These are phyloP conservation scores for Apogon hyalosoma DNA, from an alignment of 2,797 vertebrate species.

Conservation along the genomic window DNA sequence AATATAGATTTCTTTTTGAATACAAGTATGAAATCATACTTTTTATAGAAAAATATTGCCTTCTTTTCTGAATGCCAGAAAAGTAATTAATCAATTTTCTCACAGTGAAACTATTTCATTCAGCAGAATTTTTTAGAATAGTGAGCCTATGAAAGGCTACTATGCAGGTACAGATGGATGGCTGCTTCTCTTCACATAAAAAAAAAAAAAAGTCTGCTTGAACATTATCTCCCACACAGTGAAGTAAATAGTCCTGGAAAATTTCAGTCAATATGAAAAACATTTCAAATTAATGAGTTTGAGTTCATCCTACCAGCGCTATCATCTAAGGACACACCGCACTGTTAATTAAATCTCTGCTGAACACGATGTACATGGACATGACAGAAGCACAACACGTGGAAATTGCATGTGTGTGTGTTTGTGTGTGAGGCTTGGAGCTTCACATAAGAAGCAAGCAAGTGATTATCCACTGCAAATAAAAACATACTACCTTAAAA, in stretches of 20 bases:
- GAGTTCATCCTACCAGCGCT: background rate
- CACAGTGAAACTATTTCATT: no score
- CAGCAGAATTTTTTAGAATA: no score
- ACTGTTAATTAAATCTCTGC: background rate
- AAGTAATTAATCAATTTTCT: no score
- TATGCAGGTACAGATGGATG: no score
- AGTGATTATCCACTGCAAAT: conserved; percentile 8
- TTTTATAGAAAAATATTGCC: no score
- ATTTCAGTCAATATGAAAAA: conserved; percentile 10
- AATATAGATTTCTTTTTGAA: no score
- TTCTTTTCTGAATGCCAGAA: no score
- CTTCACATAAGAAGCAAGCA: background rate
- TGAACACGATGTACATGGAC: background rate
- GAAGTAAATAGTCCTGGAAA: background rate
- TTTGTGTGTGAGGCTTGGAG: background rate
- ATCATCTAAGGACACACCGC: conserved; percentile 6
- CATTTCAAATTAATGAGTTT: conserved; percentile 5
- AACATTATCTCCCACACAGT: conserved; percentile 1
- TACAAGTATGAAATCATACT: no score
- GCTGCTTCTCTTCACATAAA: no score
- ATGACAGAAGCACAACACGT: background rate
- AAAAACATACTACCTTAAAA: background rate
- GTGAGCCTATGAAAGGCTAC: no score
- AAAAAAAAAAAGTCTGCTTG: no score
- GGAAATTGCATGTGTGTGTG: no score